Conservation (phyloP, 1,140 invertebrate genomes). For the Hycleus cichorii region DNA sequence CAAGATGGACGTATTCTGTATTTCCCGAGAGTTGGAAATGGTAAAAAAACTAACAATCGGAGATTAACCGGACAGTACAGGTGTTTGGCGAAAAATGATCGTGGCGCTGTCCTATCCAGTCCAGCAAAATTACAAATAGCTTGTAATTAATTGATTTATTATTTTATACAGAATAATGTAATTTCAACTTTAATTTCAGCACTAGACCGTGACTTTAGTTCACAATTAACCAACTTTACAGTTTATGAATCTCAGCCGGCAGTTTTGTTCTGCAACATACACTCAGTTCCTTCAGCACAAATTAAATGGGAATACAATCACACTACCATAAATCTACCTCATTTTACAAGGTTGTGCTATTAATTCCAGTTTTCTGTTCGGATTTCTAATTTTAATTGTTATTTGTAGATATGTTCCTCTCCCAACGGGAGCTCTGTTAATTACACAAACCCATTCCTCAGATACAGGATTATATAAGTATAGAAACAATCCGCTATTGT, state of each 20-base stretch:
- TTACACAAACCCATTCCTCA: conserved; percentile 30
- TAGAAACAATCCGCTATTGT: too few relatives aligned
- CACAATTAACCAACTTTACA: conserved; percentile 21
- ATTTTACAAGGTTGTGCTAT: conserved; percentile 25
- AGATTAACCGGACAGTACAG: conserved; percentile 26
- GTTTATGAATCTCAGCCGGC: conserved; percentile 28
- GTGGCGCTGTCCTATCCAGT: conserved; percentile 30
- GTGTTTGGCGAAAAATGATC: conserved; percentile 29
- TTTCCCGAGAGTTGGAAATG: conserved; percentile 22
- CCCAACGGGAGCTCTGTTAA: conserved; percentile 35
- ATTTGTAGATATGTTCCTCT: conserved; percentile 40
- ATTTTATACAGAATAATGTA: background rate
- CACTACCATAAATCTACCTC: conserved; percentile 24
- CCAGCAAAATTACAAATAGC: conserved; percentile 31
- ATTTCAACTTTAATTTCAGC: conserved; percentile 20
- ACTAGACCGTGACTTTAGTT: conserved; percentile 27
- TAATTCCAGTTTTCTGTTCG: background rate
- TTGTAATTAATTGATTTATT: conserved; percentile 26
- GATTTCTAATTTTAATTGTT: background rate
- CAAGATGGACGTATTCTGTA: conserved; percentile 21
- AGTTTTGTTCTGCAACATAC: conserved; percentile 31
- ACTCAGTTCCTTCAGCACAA: conserved; percentile 33
- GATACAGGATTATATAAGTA: conserved; percentile 36
- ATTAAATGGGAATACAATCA: conserved; percentile 32
- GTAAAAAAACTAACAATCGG: background rate